phyloP scores from a whole-genome alignment of 2,888 invertebrate species.

The Leucophenga montana region DNA sequence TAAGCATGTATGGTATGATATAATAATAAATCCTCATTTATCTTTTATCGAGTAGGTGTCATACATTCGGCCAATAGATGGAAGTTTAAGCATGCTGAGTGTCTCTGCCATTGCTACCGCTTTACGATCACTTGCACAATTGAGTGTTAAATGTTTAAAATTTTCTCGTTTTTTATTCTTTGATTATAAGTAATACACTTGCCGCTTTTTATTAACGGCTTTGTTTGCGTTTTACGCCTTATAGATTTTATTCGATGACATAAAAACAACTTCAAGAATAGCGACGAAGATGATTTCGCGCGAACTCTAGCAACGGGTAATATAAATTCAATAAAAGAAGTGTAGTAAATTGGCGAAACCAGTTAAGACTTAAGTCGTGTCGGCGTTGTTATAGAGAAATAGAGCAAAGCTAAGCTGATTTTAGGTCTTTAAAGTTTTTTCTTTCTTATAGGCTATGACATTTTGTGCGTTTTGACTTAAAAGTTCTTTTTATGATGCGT shows the following conservation, averaged over 20 bases:
- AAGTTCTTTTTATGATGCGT: conserved; percentile 3
- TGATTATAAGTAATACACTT: not conserved
- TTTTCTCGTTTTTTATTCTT: not conserved
- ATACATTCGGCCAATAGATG: too few species aligned
- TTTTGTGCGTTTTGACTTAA: not conserved
- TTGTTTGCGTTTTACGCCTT: conserved; percentile 28
- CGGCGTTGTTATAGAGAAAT: too few species aligned
- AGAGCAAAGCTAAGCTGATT: not conserved
- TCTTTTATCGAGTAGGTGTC: too few species aligned
- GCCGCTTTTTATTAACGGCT: conserved; percentile 21
- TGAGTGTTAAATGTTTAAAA: conserved; percentile 19
- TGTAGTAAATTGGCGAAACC: conserved; percentile 6
- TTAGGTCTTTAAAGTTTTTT: conserved; percentile 1
- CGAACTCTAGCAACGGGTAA: not conserved
- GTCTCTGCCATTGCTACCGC: too few species aligned
- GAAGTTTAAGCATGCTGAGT: too few species aligned
- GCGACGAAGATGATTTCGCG: not conserved
- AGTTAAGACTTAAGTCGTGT: conserved; percentile 2
- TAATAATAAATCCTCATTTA: too few species aligned
- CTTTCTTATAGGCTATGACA: not conserved
- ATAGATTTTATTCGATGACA: conserved; percentile 18
- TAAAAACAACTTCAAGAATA: not conserved
- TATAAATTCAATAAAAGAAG: conserved; percentile 18
- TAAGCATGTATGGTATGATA: too few species aligned
- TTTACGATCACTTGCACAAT: conserved; percentile 12